Conservation (phyloP, 2,797 vertebrate genomes). For the Crypturellus tataupa region DNA sequence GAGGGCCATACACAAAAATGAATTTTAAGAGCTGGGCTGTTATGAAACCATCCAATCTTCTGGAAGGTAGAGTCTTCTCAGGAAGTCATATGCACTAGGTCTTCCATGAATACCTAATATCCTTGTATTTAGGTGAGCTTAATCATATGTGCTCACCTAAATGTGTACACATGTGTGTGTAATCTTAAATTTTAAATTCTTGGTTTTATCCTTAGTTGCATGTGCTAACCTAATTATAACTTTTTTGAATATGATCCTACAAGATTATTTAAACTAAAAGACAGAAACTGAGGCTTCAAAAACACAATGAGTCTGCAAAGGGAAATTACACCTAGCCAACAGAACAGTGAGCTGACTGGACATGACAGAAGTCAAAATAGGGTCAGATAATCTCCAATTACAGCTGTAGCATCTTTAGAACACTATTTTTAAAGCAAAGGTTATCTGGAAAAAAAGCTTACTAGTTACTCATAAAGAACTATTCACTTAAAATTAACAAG, state of each 20-base stretch:
- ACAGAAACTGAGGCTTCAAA: background rate
- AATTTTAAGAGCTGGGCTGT: background rate
- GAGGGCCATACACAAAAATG: background rate
- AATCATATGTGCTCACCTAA: background rate
- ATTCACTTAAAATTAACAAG: background rate
- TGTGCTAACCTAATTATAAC: background rate
- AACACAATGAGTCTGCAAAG: background rate
- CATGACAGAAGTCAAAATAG: background rate
- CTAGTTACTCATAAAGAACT: background rate
- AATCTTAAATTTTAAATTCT: background rate
- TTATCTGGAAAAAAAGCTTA: background rate
- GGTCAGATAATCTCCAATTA: background rate
- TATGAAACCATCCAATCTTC: background rate
- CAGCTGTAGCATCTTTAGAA: background rate
- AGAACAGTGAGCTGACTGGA: background rate
- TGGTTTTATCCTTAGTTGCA: background rate
- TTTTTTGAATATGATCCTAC: background rate
- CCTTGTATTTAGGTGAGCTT: background rate
- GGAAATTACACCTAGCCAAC: background rate
- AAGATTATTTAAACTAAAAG: background rate
- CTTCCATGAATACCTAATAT: background rate
- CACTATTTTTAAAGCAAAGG: background rate
- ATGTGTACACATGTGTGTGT: too few species aligned
- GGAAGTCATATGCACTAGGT: background rate
- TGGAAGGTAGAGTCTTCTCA: background rate